These are phyloP conservation scores for Dermatemys mawii DNA, from an alignment of 2,113 vertebrate genomes.

Conservation along the genomic window DNA sequence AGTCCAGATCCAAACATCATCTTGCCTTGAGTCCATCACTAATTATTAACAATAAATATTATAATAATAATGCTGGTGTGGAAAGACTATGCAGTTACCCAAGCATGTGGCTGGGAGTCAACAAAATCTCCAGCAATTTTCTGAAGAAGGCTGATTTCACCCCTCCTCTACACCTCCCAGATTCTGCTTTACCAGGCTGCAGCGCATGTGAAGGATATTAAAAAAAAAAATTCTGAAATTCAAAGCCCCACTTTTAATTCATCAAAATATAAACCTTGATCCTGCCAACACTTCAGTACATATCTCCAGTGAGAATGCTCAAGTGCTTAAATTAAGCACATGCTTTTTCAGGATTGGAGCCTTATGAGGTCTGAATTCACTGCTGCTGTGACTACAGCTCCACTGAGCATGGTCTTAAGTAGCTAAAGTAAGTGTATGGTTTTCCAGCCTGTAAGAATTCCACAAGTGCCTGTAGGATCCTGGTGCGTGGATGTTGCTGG, in stretches of 20 bases:
- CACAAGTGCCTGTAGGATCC: not conserved
- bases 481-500: not conserved
- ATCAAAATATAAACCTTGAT: not conserved
- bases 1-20: not conserved
- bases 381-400: too few relatives aligned
- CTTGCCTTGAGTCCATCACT: not conserved
- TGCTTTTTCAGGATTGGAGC: not conserved
- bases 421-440: not conserved
- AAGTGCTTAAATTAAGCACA: not conserved
- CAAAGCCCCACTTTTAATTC: not conserved
- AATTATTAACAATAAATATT: not conserved
- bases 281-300: not conserved
- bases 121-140: not conserved
- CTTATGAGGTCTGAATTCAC: not conserved
- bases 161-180: not conserved
- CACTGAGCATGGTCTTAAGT: not conserved
- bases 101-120: not conserved
- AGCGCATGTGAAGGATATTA: not conserved
- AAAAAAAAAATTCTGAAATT: fast-evolving
- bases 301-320: not conserved
- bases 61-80: not conserved
- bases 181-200: not conserved
- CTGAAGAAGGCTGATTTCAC: not conserved
- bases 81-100: fast-evolving
- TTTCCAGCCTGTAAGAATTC: not conserved